Base-by-base conservation (phyloP, 2,888 invertebrate genomes). In the Drosophila recens region DNA sequence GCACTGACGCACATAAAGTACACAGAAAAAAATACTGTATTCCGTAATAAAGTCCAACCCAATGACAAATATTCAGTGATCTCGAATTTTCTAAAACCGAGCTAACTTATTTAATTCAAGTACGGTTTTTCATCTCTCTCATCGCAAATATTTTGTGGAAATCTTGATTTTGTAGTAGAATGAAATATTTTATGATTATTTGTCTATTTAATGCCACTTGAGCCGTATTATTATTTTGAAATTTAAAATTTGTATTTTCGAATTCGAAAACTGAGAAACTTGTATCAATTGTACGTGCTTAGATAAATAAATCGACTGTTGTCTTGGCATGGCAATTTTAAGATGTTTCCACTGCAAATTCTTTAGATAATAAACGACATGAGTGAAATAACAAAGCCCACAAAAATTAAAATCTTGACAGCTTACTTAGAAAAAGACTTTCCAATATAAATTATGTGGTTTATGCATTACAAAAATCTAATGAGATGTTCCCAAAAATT, bases 291-390 rank as follows among this genome's bases (percentile, higher is more conserved):
- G 0, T 10, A 15, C 33, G 48, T 48, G 33, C 27, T 15, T 10
- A n/a, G 38, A 6, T 38, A 1, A n/a, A 38, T 4, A 38, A 13
- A 38, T 4, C 6, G 13, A 38, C 38, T n/a, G 38, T 6, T n/a
- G 5, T n/a, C 38, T n/a, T 5, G n/a, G n/a, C n/a, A 13, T 38
- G 34, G 6, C 2, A 15, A 17, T 34, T 51, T 36, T 10, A 11
- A 20, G 3, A 5, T 34, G 34, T 51, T 51, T 51, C 34, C 34
- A 51, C 51, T 49, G 49, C 15, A 27, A n/a, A 46, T 30, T 30
- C 30, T 30, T 30, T 30, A 23, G 23, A 23, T 23, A 23, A 23
- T 23, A 3, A 23, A 23, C 23, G 23, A 23, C 23, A 23, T 23
- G 23, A 23, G 23, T 23, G 23, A 23, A 23, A 23, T 4, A 23